Percentiles rank a stretch among this genome's conserved stretches.
phyloP scores from a whole-genome alignment of 92 coral and sea anemone genomes.

The Actinostola sp. region DNA sequence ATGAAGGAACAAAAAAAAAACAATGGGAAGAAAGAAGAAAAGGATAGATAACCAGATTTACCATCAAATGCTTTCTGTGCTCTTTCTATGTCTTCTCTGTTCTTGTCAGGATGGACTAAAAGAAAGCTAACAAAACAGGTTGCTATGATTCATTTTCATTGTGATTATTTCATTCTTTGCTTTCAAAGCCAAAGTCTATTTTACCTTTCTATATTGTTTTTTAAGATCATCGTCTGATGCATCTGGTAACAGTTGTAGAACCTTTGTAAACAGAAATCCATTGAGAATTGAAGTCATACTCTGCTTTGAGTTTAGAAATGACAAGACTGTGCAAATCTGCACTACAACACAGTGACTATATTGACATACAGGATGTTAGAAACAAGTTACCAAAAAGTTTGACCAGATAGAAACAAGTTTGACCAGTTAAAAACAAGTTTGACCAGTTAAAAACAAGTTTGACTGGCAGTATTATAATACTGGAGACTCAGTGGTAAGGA shows the following conservation, averaged over 20 bases:
- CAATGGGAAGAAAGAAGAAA: background rate
- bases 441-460: no score
- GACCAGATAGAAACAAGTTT: no score
- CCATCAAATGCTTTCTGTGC: slow-evolving; percentile 99
- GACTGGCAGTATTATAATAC: no score
- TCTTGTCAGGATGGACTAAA: slow-evolving; percentile 97
- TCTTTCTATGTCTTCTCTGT: slow-evolving; percentile 85
- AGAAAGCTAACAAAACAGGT: slow-evolving; percentile 63
- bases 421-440: no score
- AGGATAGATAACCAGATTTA: slow-evolving; percentile 2
- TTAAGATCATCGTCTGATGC: slow-evolving; percentile 77
- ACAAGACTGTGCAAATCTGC: no score
- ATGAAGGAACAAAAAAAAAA: background rate
- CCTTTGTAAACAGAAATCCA: slow-evolving; percentile 38
- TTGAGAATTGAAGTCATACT: background rate
- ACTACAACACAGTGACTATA: no score
- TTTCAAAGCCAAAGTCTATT: background rate
- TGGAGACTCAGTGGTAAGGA: no score
- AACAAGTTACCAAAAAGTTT: no score
- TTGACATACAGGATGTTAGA: no score
- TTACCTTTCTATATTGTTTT: slow-evolving; percentile 89
- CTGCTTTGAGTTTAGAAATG: no score
- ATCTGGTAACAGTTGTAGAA: slow-evolving; percentile 76
- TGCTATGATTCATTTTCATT: no score
- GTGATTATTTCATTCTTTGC: no score